phyloP scores from a whole-genome alignment of 2,797 vertebrate genomes.

The Hylomyscus alleni region DNA sequence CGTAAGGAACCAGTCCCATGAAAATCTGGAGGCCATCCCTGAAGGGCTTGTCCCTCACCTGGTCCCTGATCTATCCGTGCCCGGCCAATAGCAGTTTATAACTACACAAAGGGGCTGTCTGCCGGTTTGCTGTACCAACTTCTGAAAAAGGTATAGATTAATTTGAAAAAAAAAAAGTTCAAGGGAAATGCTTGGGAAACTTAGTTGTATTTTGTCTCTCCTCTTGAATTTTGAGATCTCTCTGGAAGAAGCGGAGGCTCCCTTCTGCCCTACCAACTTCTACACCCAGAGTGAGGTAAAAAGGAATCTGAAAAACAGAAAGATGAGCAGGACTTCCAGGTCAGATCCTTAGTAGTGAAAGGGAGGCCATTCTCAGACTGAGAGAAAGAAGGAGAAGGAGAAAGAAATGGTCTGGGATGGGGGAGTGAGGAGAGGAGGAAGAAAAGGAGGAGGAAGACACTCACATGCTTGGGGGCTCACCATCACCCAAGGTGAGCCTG shows the following conservation, averaged over 20 bases:
- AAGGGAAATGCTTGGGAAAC: constrained; percentile 84
- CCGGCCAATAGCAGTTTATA: constrained; percentile 94
- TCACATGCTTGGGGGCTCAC: accelerated
- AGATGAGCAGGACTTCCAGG: not conserved
- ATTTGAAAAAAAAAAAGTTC: constrained; percentile 84
- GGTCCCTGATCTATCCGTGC: constrained; percentile 77
- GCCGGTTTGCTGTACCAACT: constrained; percentile 88
- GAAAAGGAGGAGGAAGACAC: not conserved
- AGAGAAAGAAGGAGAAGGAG: too few species aligned
- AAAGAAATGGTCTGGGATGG: not conserved
- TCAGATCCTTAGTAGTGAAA: not conserved
- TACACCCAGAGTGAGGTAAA: not conserved
- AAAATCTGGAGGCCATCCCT: constrained; percentile 83
- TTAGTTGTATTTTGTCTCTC: constrained; percentile 72
- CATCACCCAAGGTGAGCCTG: not conserved
- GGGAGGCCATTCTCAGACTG: not conserved
- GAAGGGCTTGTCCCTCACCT: constrained; percentile 87
- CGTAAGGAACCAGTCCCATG: constrained; percentile 79
- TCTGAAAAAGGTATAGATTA: constrained; percentile 92
- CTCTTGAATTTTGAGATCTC: constrained; percentile 66
- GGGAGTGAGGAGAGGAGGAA: not conserved
- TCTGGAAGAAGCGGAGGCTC: not conserved
- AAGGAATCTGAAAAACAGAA: not conserved
- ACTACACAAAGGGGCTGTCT: constrained; percentile 92
- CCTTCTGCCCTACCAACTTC: constrained; percentile 25